A percentile compares a stretch with the other conserved stretches of the same genome.
These are phyloP conservation scores for Arenaria interpres DNA, from an alignment of 2,113 vertebrate species.

Conservation along the genomic window DNA sequence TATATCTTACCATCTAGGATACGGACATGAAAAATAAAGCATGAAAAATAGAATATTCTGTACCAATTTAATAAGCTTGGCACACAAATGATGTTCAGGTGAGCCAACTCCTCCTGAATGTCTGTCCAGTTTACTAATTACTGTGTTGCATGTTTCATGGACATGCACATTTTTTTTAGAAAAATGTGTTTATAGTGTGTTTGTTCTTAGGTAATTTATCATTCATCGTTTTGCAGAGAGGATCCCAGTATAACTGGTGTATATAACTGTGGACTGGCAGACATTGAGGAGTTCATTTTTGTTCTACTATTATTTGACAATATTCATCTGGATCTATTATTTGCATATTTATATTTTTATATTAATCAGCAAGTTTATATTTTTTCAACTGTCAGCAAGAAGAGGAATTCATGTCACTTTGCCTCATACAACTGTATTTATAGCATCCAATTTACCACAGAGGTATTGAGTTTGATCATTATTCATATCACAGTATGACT, in stretches of 20 bases:
- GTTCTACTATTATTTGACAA: not conserved
- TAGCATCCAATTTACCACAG: slow-evolving; percentile 17
- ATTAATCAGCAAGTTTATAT: not conserved
- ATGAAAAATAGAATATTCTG: not conserved
- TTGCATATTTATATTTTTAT: not conserved
- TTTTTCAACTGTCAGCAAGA: not conserved
- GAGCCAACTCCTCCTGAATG: not conserved
- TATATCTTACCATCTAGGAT: not conserved
- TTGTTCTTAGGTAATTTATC: not conserved
- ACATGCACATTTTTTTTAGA: not conserved
- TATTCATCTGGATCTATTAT: not conserved
- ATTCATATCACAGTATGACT: slow-evolving; percentile 18
- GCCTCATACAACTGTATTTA: not conserved
- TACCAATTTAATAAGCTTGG: not conserved
- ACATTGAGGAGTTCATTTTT: not conserved
- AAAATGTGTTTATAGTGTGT: not conserved
- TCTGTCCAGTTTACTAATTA: not conserved
- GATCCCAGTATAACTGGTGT: not conserved
- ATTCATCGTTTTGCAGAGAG: not conserved
- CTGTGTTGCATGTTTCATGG: not conserved
- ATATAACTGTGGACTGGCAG: not conserved
- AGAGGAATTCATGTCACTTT: not conserved
- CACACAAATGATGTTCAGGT: not conserved
- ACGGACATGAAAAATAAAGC: not conserved
- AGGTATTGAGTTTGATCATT: slow-evolving; percentile 46